A percentile compares a stretch with the other conserved stretches of the same genome.
Conservation (phyloP, 1,140 invertebrate species). For the Chlorops oryzae region DNA sequence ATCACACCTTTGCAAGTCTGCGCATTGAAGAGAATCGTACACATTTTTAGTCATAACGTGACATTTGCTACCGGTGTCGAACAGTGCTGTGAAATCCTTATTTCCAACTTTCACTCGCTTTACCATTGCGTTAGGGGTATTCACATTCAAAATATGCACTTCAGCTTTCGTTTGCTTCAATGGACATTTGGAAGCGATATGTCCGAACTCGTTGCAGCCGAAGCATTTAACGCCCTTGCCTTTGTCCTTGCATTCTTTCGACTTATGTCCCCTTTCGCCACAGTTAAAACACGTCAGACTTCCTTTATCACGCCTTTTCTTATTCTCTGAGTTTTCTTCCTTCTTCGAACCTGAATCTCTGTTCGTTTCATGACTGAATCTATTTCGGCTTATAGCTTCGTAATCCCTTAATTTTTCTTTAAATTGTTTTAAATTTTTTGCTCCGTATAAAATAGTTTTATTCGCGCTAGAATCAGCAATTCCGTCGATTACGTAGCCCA, state of each 20-base stretch:
- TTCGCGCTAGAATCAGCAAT: constrained; percentile 3
- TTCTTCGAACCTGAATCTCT: background rate
- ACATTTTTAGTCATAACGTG: too few relatives aligned
- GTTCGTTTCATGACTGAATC: background rate
- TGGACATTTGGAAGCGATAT: too few relatives aligned
- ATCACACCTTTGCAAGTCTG: too few relatives aligned
- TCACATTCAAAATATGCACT: too few relatives aligned
- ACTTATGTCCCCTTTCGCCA: background rate
- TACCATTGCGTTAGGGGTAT: too few relatives aligned
- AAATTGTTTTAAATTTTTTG: constrained; percentile 10
- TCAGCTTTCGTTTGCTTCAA: too few relatives aligned
- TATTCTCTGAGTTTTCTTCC: too few relatives aligned
- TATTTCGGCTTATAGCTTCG: background rate
- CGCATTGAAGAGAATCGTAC: too few relatives aligned
- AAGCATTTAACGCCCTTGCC: background rate
- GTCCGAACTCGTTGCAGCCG: constrained; percentile 3
- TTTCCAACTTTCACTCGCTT: too few relatives aligned
- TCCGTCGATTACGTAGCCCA: background rate
- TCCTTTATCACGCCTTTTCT: too few relatives aligned
- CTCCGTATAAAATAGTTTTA: constrained; percentile 11
- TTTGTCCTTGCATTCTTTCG: background rate
- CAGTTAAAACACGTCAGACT: background rate
- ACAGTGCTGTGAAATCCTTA: too few relatives aligned
- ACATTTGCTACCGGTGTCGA: too few relatives aligned
- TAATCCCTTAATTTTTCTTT: background rate